Evolutionary conservation across 2,113 vertebrate species (phyloP), one percentile per base, ranked within the genome.

Genomic region (Seriola aureovittata): DNA sequence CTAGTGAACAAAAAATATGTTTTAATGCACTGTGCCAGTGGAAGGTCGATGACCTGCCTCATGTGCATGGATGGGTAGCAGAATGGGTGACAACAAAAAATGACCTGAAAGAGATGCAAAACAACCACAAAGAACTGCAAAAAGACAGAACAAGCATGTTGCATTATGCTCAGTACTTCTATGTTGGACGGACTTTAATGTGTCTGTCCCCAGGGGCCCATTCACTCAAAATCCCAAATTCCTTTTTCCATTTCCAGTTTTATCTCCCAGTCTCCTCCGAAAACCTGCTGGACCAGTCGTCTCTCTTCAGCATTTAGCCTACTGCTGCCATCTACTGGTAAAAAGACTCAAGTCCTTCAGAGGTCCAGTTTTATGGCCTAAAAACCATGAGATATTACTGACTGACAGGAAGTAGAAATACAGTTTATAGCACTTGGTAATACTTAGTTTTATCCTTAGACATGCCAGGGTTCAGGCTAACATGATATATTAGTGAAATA

Each of bases 251-350:
- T 36, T 46, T 58, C 36, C 55, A 36, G 29, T 58, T 42, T 32
- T 38, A 5, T 11, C 36, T 34, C 21, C 9, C 23, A 4, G 29
- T 40, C 34, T 46, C n/a, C 36, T 40, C 10, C 9, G n/a, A 57
- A 38, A 21, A 46, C 38, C 50, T 64, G 38, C 50, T 64, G 65
- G 7, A 3, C 9, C 40, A 14, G 7, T 17, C 10, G 9, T 46
- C 32, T 46, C n/a, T 64, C 57, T 55, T 14, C 3, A 52, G 4
- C 29, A 7, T 59, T 14, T 9, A 44, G 16, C 44, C 16, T 8
- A 2, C 36, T 79, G 4, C 81, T 81, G 84, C 88, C 83, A 23
- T 2, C 88, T 86, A 7, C 72, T 88, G 83, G 78, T 65, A 67
- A 54, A 0, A 75, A 21, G n/a, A 34, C 16, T 1, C 1, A 8